These are phyloP conservation scores for Drosophila santomea DNA, from an alignment of 1,140 invertebrate genomes.

Conservation along the genomic window DNA sequence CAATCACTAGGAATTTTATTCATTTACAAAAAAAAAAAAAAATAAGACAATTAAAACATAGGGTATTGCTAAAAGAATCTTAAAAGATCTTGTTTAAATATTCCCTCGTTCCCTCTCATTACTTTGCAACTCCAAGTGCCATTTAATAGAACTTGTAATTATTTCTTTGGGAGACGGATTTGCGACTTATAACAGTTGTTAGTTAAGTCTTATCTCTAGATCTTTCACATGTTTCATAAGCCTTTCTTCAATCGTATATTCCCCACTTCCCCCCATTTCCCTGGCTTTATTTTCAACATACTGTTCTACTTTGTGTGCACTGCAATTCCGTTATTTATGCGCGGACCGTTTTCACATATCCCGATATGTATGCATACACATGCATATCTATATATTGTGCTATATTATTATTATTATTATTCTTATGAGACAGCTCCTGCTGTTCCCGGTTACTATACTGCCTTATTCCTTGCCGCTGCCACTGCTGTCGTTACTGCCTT, in stretches of 20 bases:
- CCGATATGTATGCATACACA: slow-evolving; percentile 18
- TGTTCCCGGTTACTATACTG: slow-evolving; percentile 14
- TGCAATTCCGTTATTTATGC: slow-evolving; percentile 58
- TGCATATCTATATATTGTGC: slow-evolving; percentile 25
- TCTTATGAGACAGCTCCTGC: slow-evolving; percentile 64
- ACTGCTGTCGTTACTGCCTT: slow-evolving; percentile 35
- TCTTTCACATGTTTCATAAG: slow-evolving; percentile 2
- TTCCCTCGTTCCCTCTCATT: too few relatives aligned
- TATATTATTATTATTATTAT: slow-evolving; percentile 47
- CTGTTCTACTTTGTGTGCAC: slow-evolving; percentile 37
- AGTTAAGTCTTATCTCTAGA: slow-evolving; percentile 13
- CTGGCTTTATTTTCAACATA: slow-evolving; percentile 9
- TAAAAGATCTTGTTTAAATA: too few relatives aligned
- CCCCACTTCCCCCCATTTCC: neutral
- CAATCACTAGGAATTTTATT: slow-evolving; percentile 12
- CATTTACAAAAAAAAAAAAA: too few relatives aligned
- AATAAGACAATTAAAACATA: too few relatives aligned
- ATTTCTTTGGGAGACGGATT: neutral
- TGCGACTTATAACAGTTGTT: neutral
- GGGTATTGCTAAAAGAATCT: too few relatives aligned
- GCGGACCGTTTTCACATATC: slow-evolving; percentile 35
- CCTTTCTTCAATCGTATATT: slow-evolving; percentile 10
- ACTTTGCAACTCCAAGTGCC: neutral
- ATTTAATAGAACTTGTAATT: neutral
- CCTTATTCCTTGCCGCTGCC: slow-evolving; percentile 43